Evolutionary conservation across 2,888 invertebrate species (phyloP).

Genomic region (Carterocephalus palaemon): DNA sequence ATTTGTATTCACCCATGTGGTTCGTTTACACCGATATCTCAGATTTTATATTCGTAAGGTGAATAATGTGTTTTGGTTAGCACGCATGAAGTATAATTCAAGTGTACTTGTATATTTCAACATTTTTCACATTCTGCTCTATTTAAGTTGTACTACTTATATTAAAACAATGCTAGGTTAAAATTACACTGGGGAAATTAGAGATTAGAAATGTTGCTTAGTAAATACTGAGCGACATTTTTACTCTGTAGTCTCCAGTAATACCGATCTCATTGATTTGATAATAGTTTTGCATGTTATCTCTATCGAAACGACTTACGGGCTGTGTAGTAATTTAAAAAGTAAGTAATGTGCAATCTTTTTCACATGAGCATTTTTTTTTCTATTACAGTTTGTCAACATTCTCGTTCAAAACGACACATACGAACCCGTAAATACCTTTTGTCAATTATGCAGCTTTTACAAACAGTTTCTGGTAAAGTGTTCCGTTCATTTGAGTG

Average conservation of each 20-base stretch:
- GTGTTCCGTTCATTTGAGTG: constrained; percentile 10
- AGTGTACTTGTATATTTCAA: constrained; percentile 9
- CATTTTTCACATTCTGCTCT: constrained; percentile 17
- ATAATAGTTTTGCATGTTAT: too few species aligned
- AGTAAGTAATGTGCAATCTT: background rate
- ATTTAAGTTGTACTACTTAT: constrained; percentile 11
- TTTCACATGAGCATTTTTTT: background rate
- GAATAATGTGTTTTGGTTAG: constrained; percentile 35
- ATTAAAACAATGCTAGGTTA: background rate
- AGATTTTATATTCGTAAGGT: constrained; percentile 35
- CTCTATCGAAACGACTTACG: too few species aligned
- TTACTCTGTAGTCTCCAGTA: too few species aligned
- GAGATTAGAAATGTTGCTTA: too few species aligned
- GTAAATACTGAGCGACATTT: too few species aligned
- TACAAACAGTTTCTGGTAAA: constrained; percentile 1
- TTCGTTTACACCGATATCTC: constrained; percentile 43
- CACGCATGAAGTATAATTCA: constrained; percentile 23
- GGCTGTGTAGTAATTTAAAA: background rate
- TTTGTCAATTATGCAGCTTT: too few species aligned
- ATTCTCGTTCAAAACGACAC: too few species aligned
- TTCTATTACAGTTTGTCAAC: too few species aligned
- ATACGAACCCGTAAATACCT: too few species aligned
- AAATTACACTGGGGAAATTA: too few species aligned
- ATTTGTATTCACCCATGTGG: constrained; percentile 48
- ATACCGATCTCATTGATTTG: too few species aligned